Evolutionary conservation across 2,888 invertebrate genomes (phyloP).

Genomic region (Lamellibrachia satsuma): DNA sequence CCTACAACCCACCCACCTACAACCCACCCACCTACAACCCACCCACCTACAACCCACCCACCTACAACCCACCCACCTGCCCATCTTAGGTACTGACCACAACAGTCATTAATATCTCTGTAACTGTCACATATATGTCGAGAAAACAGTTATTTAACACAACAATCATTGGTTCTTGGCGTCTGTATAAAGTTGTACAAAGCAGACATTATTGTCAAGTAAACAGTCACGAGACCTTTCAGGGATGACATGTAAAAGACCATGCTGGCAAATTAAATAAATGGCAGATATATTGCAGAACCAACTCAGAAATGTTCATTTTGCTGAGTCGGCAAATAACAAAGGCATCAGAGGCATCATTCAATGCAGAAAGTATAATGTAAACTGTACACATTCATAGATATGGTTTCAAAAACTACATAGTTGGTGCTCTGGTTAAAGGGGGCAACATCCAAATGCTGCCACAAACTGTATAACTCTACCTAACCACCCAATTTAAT

Average conservation of each 20-base stretch:
- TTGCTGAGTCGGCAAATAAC: not conserved
- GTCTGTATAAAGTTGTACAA: too few relatives aligned
- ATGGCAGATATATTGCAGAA: not conserved
- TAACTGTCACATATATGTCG: too few relatives aligned
- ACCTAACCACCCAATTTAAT: not conserved
- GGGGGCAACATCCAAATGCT: not conserved
- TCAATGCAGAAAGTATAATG: not conserved
- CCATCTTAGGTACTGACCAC: not conserved
- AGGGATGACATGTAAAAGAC: not conserved
- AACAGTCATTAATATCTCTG: too few relatives aligned
- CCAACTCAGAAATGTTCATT: not conserved
- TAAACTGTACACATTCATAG: not conserved
- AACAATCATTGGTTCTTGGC: too few relatives aligned
- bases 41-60: not conserved
- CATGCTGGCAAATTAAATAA: not conserved
- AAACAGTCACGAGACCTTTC: not conserved
- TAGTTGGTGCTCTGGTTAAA: not conserved
- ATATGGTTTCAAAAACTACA: not conserved
- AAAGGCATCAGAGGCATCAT: not conserved
- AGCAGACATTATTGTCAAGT: too few relatives aligned
- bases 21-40: not conserved
- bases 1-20: not conserved
- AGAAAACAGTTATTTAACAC: too few relatives aligned
- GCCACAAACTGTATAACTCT: not conserved
- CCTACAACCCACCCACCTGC: not conserved